Percentiles rank a stretch among this genome's conserved stretches.
phyloP scores from a whole-genome alignment of 2,888 invertebrate species.

The Linnaemya vulpina region DNA sequence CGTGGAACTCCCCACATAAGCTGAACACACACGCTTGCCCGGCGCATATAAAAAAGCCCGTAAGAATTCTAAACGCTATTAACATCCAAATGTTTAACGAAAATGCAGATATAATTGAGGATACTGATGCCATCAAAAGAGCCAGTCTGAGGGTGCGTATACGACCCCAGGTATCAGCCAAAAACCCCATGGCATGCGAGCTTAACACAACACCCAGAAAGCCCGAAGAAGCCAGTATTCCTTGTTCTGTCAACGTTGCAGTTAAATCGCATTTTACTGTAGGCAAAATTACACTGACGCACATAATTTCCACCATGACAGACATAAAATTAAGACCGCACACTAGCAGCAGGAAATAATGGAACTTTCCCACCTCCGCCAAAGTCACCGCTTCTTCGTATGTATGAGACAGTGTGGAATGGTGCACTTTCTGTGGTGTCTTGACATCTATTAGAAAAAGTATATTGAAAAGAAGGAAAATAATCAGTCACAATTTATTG shows the following conservation, averaged over 20 bases:
- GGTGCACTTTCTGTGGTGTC: conserved; percentile 39
- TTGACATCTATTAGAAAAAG: conserved; percentile 51
- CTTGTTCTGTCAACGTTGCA: conserved; percentile 86
- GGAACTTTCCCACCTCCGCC: conserved; percentile 86
- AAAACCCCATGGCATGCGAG: conserved; percentile 90
- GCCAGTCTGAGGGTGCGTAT: conserved; percentile 85
- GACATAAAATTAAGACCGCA: conserved; percentile 87
- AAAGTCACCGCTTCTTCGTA: conserved; percentile 80
- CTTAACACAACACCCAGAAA: conserved; percentile 89
- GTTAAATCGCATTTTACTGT: conserved; percentile 87
- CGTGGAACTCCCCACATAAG: conserved; percentile 86
- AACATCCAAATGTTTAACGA: conserved; percentile 86
- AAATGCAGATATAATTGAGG: conserved; percentile 85
- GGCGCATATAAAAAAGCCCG: conserved; percentile 85
- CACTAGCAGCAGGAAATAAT: conserved; percentile 85
- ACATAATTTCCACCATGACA: conserved; percentile 87
- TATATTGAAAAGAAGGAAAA: conserved; percentile 4
- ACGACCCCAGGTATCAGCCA: conserved; percentile 90
- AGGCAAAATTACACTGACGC: conserved; percentile 87
- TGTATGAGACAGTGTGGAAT: conserved; percentile 72
- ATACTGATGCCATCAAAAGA: conserved; percentile 84
- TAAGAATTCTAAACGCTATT: conserved; percentile 86
- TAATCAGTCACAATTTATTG: neutral
- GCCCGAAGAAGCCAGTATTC: conserved; percentile 86
- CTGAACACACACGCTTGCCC: conserved; percentile 85